These are phyloP conservation scores for Rhamphomyia laevipes DNA, from an alignment of 2,888 invertebrate genomes.

Conservation along the genomic window DNA sequence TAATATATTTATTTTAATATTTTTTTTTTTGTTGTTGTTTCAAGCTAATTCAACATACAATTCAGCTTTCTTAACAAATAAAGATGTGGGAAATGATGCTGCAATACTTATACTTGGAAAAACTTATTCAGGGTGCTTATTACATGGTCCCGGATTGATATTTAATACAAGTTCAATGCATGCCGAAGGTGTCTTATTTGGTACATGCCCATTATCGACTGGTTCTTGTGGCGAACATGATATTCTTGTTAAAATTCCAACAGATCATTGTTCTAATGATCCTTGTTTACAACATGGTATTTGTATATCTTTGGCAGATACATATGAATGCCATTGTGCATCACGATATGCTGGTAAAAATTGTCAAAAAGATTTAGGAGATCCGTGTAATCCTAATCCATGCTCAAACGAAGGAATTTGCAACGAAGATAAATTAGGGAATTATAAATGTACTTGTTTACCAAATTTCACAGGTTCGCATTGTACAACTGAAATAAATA, in stretches of 20 bases:
- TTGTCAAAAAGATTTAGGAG: slow-evolving; percentile 71
- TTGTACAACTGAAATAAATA: slow-evolving; percentile 62
- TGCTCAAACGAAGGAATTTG: slow-evolving; percentile 69
- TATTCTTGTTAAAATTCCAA: slow-evolving; percentile 43
- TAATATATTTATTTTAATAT: neutral
- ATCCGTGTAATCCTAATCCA: slow-evolving; percentile 54
- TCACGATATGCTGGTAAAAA: slow-evolving; percentile 77
- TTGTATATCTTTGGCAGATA: slow-evolving; percentile 53
- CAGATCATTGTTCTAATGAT: slow-evolving; percentile 64
- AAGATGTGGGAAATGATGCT: slow-evolving; percentile 57
- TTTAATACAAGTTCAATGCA: slow-evolving; percentile 54
- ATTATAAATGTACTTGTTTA: slow-evolving; percentile 59
- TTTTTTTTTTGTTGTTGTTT: slow-evolving; percentile 1
- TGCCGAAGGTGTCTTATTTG: slow-evolving; percentile 59
- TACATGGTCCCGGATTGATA: slow-evolving; percentile 76
- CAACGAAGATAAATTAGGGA: slow-evolving; percentile 52
- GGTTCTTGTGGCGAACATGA: slow-evolving; percentile 51
- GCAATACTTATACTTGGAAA: slow-evolving; percentile 67
- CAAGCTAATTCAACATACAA: slow-evolving; percentile 67
- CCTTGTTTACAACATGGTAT: slow-evolving; percentile 75
- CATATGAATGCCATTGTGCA: slow-evolving; percentile 74
- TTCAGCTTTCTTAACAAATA: slow-evolving; percentile 58
- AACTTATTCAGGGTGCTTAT: slow-evolving; percentile 70
- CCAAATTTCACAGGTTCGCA: slow-evolving; percentile 53
- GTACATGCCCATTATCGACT: slow-evolving; percentile 60